Conservation (phyloP, 1,140 invertebrate species). For the Aphaenogaster ashmeadi region DNA sequence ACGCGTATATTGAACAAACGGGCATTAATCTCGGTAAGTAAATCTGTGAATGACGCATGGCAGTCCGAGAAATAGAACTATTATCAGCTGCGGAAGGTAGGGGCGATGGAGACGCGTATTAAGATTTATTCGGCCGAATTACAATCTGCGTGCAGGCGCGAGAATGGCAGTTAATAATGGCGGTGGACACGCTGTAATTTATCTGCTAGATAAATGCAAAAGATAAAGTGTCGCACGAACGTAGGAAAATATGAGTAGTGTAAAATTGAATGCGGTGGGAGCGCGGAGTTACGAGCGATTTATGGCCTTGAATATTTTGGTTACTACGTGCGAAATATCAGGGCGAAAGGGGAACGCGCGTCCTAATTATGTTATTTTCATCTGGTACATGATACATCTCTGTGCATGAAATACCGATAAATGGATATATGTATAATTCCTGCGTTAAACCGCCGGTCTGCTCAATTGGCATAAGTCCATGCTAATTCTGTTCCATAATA, state of each 20-base stretch:
- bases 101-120: conserved; percentile 3
- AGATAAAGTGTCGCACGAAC: conserved; percentile 36
- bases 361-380: conserved; percentile 65
- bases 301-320: conserved; percentile 61
- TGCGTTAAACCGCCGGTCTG: conserved; percentile 37
- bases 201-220: conserved; percentile 52
- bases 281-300: conserved; percentile 48
- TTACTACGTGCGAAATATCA: conserved; percentile 36
- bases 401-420: conserved; percentile 30
- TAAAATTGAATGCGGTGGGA: conserved; percentile 45
- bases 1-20: conserved; percentile 19
- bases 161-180: conserved; percentile 42
- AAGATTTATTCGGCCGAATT: conserved; percentile 56
- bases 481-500: conserved; percentile 27
- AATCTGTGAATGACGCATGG: conserved; percentile 66
- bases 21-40: conserved; percentile 70
- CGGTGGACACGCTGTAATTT: conserved; percentile 26
- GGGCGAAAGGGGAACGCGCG: conserved; percentile 3
- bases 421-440: conserved; percentile 38
- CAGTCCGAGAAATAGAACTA: conserved; percentile 65
- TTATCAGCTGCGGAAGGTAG: conserved; percentile 28
- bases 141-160: background rate
- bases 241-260: conserved; percentile 58
- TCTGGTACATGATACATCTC: conserved; percentile 56
- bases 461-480: conserved; percentile 42